Evolutionary conservation across 2,888 invertebrate genomes (phyloP).

Genomic region (Perizoma affinitatum): DNA sequence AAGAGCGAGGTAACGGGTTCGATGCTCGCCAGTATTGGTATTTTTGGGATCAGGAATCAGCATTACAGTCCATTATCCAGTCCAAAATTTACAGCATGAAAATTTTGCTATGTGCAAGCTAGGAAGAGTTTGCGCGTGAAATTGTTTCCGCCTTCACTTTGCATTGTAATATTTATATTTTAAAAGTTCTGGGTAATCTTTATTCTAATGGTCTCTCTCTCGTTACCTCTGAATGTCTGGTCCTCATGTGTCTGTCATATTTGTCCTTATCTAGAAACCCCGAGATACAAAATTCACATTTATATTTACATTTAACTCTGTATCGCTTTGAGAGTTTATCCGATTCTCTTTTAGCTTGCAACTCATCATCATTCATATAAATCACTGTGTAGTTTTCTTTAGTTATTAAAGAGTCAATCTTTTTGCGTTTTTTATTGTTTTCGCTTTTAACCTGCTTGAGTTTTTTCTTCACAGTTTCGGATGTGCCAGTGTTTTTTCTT

Average conservation of each 20-base stretch:
- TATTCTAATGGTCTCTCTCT: no score
- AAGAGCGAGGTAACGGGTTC: no score
- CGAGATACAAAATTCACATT: constrained; percentile 16
- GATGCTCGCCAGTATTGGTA: no score
- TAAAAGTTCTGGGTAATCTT: no score
- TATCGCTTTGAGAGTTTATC: constrained; percentile 12
- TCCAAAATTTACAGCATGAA: no score
- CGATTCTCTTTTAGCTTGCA: constrained; percentile 13
- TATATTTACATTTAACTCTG: constrained; percentile 19
- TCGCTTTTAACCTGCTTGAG: constrained; percentile 5
- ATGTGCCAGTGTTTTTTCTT: not conserved
- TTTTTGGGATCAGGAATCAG: no score
- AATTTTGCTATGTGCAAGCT: no score
- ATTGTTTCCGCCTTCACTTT: no score
- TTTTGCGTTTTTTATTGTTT: not conserved
- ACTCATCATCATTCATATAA: constrained; percentile 23
- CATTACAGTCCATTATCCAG: no score
- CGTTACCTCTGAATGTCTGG: constrained; percentile 23
- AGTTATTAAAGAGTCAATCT: not conserved
- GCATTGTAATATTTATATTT: no score
- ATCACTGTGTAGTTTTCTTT: constrained; percentile 24
- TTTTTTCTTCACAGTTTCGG: constrained; percentile 6
- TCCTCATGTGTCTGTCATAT: constrained; percentile 17
- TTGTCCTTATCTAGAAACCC: constrained; percentile 16
- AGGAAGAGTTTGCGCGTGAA: no score